Conservation (phyloP, 2,113 vertebrate species). For the Campylomormyrus tamandua region DNA sequence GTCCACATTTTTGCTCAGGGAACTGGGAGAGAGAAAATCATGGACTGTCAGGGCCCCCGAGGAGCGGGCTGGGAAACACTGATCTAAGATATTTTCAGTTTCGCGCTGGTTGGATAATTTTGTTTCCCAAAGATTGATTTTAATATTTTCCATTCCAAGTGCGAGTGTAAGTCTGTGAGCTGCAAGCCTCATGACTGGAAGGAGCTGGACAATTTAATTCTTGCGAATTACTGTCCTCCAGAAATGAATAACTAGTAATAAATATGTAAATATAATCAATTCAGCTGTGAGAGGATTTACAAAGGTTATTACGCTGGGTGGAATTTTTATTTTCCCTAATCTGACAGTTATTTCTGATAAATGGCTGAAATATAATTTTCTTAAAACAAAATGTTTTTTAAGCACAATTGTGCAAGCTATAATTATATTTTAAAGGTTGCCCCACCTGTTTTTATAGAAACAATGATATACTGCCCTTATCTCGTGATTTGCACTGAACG, state of each 20-base stretch:
- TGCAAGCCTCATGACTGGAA: background rate
- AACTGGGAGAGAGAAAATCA: background rate
- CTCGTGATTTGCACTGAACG: background rate
- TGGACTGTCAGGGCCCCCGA: background rate
- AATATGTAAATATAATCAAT: conserved; percentile 30
- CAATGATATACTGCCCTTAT: background rate
- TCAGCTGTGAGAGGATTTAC: conserved; percentile 35
- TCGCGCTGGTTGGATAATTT: background rate
- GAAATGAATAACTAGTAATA: conserved; percentile 15
- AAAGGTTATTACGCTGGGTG: conserved; percentile 36
- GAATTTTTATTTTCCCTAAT: background rate
- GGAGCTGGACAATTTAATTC: conserved; percentile 12
- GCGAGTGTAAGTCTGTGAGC: background rate
- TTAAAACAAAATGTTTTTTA: conserved; percentile 16
- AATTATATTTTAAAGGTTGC: background rate
- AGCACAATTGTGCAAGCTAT: background rate
- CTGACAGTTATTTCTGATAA: conserved; percentile 5
- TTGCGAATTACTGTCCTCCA: conserved; percentile 15
- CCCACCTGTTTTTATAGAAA: background rate
- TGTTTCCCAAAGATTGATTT: background rate
- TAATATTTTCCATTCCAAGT: background rate
- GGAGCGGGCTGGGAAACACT: background rate
- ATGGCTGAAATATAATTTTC: conserved; percentile 3
- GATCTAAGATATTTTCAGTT: background rate
- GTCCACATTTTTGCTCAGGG: background rate